Conservation (phyloP, 2,113 vertebrate genomes). For the Chaenogobius annularis region DNA sequence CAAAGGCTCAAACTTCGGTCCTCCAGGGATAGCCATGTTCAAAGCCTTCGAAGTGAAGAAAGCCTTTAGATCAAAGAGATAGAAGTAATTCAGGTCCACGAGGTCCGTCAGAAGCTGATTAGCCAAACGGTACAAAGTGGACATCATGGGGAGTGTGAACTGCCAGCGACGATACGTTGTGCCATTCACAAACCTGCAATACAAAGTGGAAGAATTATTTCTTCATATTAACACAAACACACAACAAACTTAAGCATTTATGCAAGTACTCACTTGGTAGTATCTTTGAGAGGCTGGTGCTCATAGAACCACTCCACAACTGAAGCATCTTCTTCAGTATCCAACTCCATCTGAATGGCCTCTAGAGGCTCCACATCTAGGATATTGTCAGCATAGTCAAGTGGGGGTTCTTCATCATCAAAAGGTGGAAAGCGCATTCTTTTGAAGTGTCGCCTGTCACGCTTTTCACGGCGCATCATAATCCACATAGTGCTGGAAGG, state of each 20-base stretch:
- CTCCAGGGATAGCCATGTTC: conserved; percentile 98
- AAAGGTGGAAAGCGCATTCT: conserved; percentile 98
- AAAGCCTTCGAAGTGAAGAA: conserved; percentile 98
- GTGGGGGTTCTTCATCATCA: conserved; percentile 94
- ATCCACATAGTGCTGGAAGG: conserved; percentile 94
- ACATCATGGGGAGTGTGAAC: conserved; percentile 99
- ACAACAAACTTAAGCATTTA: neutral
- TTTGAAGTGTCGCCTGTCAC: conserved; percentile 96
- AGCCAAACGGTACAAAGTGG: conserved; percentile 95
- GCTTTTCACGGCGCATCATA: conserved; percentile 99
- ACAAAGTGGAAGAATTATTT: neutral
- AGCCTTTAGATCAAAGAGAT: conserved; percentile 95
- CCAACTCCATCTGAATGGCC: conserved; percentile 96
- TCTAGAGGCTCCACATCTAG: conserved; percentile 97
- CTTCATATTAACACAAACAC: neutral
- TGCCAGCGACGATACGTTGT: conserved; percentile 98
- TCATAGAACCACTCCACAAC: conserved; percentile 97
- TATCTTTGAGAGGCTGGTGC: conserved; percentile 94
- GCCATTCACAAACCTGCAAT: conserved; percentile 88
- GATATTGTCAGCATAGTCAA: conserved; percentile 98
- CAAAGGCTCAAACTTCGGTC: conserved; percentile 97
- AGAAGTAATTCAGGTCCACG: conserved; percentile 97
- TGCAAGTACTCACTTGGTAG: conserved; percentile 80
- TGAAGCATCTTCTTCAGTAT: conserved; percentile 89
- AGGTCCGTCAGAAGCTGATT: conserved; percentile 97